Evolutionary conservation across 2,113 vertebrate genomes (phyloP), one percentile per base, ranked within the genome.

Genomic region (Proterorhinus semilunaris): DNA sequence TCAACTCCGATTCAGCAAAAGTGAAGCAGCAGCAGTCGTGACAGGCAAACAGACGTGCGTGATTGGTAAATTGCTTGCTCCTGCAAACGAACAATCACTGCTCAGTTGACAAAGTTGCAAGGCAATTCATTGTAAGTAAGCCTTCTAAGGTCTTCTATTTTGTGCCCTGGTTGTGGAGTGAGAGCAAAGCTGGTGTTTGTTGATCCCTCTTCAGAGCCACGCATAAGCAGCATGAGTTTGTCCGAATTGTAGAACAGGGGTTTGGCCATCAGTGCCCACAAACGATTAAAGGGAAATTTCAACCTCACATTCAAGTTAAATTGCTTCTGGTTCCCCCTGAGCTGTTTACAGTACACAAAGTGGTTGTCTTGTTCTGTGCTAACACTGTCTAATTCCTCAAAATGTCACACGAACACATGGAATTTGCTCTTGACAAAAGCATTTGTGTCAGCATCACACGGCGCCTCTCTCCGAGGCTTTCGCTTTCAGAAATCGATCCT

Each of bases 321-420:
- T 72, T 48, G 62, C 55, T 80, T 75, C 68, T 36, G 4, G 54
- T 62, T 81, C 76, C 66, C 5, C 65, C 76, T 80, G 77, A 84
- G 80, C 87, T 81, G 78, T 80, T 83, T 78, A 87, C 81, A 65
- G 9, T 72, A 85, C 78, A 88, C 84, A 88, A 87, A 85, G 83
- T 49, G 74, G 58, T 80, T 86, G 83, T 88, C 82, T 74, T 84
- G 78, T 83, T 45, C 59, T 6, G 78, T 68, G 47, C 65, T 76
- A 78, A 86, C 75, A 68, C 72, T 71, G 55, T 57, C 65, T 87
- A 85, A 87, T 83, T 85, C 82, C 68, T 53, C 72, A 72, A 87
- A 89, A 88, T 89, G 86, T 88, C 87, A 86, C 77, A 68, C 15
- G 63, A 67, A 59, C 65, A 48, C 62, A 57, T 59, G 12, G 42